Evolutionary conservation across 2,113 vertebrate species (phyloP).

Genomic region (Callionymus lyra): DNA sequence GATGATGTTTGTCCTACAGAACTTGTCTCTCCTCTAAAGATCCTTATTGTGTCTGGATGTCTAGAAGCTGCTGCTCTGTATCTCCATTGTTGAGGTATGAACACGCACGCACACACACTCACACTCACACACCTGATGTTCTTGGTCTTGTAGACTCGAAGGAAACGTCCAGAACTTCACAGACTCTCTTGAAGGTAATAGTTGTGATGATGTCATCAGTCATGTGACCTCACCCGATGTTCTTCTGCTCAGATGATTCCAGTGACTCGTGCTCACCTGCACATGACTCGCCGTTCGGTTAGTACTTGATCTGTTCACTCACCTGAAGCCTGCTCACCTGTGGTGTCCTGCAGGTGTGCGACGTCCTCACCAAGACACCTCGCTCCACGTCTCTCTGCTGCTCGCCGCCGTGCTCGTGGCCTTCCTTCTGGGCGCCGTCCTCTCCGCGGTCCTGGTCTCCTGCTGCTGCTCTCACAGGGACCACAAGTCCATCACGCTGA

Average conservation of each 20-base stretch:
- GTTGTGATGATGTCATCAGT: too few relatives aligned
- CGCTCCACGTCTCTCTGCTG: constrained; percentile 76
- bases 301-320: neutral
- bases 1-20: neutral
- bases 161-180: too few relatives aligned
- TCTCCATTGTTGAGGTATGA: neutral
- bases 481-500: constrained; percentile 63
- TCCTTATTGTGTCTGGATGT: constrained; percentile 4
- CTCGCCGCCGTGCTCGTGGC: constrained; percentile 78
- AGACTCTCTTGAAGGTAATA: too few relatives aligned
- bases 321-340: neutral
- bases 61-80: neutral
- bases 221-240: too few relatives aligned
- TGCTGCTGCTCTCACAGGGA: constrained; percentile 79
- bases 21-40: constrained; percentile 4
- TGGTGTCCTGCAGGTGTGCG: constrained; percentile 63
- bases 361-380: constrained; percentile 69
- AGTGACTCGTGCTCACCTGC: too few relatives aligned
- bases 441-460: constrained; percentile 82
- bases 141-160: too few relatives aligned
- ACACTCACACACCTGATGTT: neutral
- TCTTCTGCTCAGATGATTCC: too few relatives aligned
- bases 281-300: too few relatives aligned
- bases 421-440: constrained; percentile 78
- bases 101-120: neutral